phyloP scores from a whole-genome alignment of 2,113 vertebrate genomes.

The Puntigrus tetrazona region DNA sequence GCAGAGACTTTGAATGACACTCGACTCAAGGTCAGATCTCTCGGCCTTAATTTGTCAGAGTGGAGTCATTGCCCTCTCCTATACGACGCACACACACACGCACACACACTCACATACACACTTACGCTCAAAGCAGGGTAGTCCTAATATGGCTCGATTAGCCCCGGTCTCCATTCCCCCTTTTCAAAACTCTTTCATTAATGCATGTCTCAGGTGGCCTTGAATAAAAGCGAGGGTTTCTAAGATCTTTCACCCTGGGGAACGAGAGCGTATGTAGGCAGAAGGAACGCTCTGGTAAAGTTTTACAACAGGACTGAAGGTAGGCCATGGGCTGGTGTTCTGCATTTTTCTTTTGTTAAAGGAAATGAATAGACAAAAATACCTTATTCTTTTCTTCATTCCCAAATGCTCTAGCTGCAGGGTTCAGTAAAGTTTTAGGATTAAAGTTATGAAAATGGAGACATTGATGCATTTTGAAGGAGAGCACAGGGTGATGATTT shows the following conservation, averaged over 20 bases:
- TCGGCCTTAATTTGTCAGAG: slow-evolving; percentile 32
- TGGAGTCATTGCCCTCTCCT: slow-evolving; percentile 21
- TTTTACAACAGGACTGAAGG: slow-evolving; percentile 6
- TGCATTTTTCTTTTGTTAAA: slow-evolving; percentile 5
- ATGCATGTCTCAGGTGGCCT: slow-evolving; percentile 35
- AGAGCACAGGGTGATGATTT: not conserved
- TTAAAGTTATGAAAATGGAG: not conserved
- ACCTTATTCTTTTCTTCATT: not conserved
- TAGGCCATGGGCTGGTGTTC: not conserved
- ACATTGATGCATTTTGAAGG: not conserved
- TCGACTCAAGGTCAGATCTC: slow-evolving; percentile 12
- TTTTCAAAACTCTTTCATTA: slow-evolving; percentile 26
- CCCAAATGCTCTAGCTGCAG: not conserved
- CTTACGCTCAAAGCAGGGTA: not conserved
- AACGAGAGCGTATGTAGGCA: not conserved
- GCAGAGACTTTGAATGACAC: not conserved
- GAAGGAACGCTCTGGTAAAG: slow-evolving; percentile 10
- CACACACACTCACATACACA: not conserved
- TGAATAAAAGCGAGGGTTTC: not conserved
- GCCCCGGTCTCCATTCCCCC: slow-evolving; percentile 13
- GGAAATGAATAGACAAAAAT: not conserved
- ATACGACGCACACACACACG: not conserved
- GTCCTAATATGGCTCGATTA: slow-evolving; percentile 31
- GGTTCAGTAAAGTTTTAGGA: not conserved
- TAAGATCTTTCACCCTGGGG: slow-evolving; percentile 7